phyloP scores from a whole-genome alignment of 2,113 vertebrate species.

The Pomatostomus ruficeps region DNA sequence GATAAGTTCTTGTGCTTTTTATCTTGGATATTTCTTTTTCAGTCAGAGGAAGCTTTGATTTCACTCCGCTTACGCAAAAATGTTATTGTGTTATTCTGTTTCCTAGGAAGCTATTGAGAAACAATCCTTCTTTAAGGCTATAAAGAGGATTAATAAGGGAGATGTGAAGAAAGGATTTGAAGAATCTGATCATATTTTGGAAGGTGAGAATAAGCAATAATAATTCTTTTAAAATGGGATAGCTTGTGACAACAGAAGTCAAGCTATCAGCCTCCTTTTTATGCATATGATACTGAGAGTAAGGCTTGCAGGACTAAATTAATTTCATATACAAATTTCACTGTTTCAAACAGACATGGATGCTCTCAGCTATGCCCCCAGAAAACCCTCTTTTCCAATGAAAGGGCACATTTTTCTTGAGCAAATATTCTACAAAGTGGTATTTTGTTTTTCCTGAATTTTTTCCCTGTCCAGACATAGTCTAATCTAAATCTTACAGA shows the following conservation, averaged over 20 bases:
- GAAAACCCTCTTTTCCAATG: not conserved
- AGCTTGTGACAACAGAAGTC: not conserved
- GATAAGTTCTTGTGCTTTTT: not conserved
- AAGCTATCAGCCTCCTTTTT: not conserved
- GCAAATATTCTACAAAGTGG: not conserved
- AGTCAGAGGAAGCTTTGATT: not conserved
- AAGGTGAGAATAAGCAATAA: constrained; percentile 74
- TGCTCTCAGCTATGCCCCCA: not conserved
- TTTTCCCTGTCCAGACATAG: not conserved
- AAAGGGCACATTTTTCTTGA: not conserved
- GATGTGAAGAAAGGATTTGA: constrained; percentile 85
- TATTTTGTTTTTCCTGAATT: not conserved
- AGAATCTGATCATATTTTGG: constrained; percentile 84
- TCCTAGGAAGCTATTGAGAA: constrained; percentile 88
- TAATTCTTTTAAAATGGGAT: not conserved
- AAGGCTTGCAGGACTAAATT: not conserved
- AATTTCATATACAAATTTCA: not conserved
- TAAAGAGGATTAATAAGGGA: constrained; percentile 84
- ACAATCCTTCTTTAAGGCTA: constrained; percentile 82
- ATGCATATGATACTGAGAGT: not conserved
- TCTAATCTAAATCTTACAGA: not conserved
- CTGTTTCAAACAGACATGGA: not conserved
- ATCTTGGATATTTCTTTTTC: not conserved
- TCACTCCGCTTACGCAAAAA: not conserved
- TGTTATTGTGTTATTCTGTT: not conserved